Conservation (phyloP, 2,797 vertebrate species). For the Malacoraja senta region DNA sequence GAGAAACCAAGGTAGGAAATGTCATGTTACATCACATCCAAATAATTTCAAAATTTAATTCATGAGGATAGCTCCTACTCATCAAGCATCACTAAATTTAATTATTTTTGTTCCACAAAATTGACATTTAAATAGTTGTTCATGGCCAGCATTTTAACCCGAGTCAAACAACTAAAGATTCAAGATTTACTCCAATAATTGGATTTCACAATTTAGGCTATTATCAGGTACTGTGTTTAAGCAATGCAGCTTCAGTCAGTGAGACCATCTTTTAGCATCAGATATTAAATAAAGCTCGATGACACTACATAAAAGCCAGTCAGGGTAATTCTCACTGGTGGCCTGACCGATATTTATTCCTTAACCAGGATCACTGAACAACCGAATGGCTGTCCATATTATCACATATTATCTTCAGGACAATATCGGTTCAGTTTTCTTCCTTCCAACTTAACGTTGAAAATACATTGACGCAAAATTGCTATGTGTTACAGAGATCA, state of each 20-base stretch:
- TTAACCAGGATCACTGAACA: neutral
- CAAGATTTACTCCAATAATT: neutral
- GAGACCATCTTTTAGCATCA: neutral
- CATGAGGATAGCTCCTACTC: neutral
- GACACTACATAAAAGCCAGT: neutral
- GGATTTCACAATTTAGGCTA: neutral
- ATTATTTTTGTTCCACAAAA: neutral
- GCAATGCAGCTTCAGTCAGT: neutral
- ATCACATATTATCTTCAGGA: neutral
- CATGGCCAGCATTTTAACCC: neutral
- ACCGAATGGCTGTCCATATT: neutral
- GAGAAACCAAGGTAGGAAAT: neutral
- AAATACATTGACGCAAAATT: neutral
- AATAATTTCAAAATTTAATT: neutral
- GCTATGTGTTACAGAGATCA: no score
- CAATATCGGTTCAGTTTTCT: neutral
- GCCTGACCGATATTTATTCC: neutral
- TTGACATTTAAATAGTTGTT: neutral
- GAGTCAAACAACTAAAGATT: neutral
- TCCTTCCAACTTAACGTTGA: no score
- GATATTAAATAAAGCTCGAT: neutral
- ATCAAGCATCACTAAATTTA: neutral
- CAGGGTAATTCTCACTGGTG: neutral
- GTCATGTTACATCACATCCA: neutral
- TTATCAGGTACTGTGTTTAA: neutral